Conservation (phyloP, 2,888 invertebrate species). For the Dyspetes luteomarginatus region DNA sequence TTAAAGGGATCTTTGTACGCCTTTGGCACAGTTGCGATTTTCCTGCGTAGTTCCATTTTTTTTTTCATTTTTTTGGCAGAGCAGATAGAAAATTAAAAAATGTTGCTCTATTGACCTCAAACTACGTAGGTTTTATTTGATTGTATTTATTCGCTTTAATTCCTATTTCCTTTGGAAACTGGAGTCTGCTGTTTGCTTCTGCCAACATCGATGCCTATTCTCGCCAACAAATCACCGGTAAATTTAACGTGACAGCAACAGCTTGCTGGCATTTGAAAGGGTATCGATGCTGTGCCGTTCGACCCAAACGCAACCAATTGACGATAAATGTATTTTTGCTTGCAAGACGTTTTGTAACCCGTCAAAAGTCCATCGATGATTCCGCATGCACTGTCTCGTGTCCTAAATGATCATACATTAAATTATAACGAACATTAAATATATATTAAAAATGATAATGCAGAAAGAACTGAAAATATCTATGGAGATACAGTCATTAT, state of each 20-base stretch:
- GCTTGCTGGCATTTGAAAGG: slow-evolving; percentile 89
- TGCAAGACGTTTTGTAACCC: slow-evolving; percentile 84
- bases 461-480: too few relatives aligned
- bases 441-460: too few relatives aligned
- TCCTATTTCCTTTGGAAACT: not conserved
- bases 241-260: slow-evolving; percentile 87
- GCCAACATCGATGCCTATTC: slow-evolving; percentile 60
- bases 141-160: slow-evolving; percentile 14
- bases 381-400: slow-evolving; percentile 77
- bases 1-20: not conserved
- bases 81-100: not conserved
- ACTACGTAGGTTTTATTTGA: not conserved
- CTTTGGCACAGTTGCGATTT: not conserved
- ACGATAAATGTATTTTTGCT: slow-evolving; percentile 86
- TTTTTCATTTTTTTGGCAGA: not conserved
- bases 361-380: slow-evolving; percentile 77
- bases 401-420: slow-evolving; percentile 67
- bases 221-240: slow-evolving; percentile 60
- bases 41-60: not conserved
- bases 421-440: not conserved
- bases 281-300: slow-evolving; percentile 77
- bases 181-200: slow-evolving; percentile 20
- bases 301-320: slow-evolving; percentile 85
- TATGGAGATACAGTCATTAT: too few relatives aligned
- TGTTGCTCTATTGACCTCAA: not conserved